Evolutionary conservation across 1,140 invertebrate genomes (phyloP).

Genomic region (Cotesia chilonis): DNA sequence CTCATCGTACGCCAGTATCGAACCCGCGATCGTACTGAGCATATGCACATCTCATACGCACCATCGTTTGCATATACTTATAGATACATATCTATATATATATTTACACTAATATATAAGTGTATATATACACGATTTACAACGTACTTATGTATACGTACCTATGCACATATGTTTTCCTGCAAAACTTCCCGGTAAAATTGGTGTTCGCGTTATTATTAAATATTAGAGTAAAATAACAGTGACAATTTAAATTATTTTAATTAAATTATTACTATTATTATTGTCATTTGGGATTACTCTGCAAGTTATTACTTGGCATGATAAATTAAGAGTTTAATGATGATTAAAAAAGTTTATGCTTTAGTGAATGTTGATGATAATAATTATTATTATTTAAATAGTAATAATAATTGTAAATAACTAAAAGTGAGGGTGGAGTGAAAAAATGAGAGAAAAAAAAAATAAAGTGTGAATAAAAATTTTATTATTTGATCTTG

Average conservation of each 20-base stretch:
- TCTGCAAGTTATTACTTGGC: not conserved
- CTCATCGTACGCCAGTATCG: constrained; percentile 59
- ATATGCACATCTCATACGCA: constrained; percentile 54
- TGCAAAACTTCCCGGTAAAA: too few species aligned
- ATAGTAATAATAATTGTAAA: not conserved
- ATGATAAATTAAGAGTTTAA: not conserved
- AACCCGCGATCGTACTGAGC: constrained; percentile 63
- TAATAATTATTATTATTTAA: too few species aligned
- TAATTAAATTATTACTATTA: too few species aligned
- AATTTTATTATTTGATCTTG: not conserved
- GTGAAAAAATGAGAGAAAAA: not conserved
- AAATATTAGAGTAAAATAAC: constrained; percentile 12
- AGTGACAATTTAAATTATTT: too few species aligned
- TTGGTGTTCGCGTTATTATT: not conserved
- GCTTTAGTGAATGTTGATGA: too few species aligned
- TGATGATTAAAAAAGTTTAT: not conserved
- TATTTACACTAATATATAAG: not conserved
- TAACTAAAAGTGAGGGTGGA: not conserved
- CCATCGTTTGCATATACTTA: constrained; percentile 34
- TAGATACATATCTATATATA: constrained; percentile 30
- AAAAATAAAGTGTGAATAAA: not conserved
- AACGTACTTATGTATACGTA: constrained; percentile 1
- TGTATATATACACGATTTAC: not conserved
- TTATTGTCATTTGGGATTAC: too few species aligned
- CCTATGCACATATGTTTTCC: not conserved